Evolutionary conservation across 2,113 vertebrate genomes (phyloP).

Genomic region (Cnemophilus loriae): DNA sequence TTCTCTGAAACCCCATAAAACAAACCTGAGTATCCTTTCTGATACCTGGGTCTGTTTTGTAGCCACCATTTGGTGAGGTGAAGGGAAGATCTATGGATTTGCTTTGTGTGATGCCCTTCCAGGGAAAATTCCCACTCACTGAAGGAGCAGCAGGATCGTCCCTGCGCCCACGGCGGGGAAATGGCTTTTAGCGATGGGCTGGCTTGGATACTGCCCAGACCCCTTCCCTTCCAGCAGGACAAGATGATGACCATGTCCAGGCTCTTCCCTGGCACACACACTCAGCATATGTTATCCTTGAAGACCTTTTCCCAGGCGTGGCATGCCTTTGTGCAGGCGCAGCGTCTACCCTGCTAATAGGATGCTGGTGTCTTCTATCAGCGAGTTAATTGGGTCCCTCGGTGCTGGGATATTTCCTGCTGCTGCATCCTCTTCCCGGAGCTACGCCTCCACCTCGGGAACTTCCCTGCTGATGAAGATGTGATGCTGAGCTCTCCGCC

Average conservation of each 20-base stretch:
- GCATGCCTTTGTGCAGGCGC: background rate
- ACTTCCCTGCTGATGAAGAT: background rate
- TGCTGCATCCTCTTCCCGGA: background rate
- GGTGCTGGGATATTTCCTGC: background rate
- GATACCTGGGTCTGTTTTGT: background rate
- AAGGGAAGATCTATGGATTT: background rate
- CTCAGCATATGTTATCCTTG: background rate
- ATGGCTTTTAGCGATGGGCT: fast-evolving
- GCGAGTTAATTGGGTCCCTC: background rate
- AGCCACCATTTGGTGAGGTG: background rate
- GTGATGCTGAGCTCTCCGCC: background rate
- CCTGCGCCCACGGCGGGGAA: fast-evolving
- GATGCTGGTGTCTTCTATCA: background rate
- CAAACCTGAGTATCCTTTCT: background rate
- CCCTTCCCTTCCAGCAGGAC: background rate
- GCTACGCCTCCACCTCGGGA: background rate
- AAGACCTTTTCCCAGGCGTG: background rate
- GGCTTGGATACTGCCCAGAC: background rate
- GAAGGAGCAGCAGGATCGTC: background rate
- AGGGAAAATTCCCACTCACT: background rate
- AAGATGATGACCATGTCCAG: background rate
- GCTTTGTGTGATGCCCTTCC: background rate
- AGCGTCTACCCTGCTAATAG: background rate
- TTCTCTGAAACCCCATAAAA: background rate
- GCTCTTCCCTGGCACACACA: background rate